Evolutionary conservation across 1,140 invertebrate genomes (phyloP).

Genomic region (Onthophagus taurus): DNA sequence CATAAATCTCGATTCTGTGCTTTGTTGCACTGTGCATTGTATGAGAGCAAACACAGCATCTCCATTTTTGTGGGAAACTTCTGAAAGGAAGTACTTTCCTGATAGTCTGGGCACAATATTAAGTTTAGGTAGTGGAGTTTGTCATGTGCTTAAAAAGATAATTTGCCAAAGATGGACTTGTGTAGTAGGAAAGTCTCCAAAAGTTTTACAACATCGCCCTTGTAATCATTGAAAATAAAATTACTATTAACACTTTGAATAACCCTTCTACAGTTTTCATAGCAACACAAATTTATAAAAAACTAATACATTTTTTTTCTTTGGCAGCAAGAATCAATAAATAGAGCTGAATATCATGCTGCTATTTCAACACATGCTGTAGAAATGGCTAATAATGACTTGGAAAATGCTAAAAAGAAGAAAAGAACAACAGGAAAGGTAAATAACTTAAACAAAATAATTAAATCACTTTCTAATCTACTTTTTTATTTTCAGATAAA

Average conservation of each 20-base stretch:
- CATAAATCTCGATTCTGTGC: no score
- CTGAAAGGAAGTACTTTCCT: no score
- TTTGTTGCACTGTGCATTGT: no score
- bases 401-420: constrained; percentile 49
- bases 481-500: constrained; percentile 9
- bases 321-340: constrained; percentile 58
- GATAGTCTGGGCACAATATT: no score
- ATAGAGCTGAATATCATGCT: constrained; percentile 63
- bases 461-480: not conserved
- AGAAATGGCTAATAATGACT: constrained; percentile 53
- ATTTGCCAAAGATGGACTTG: no score
- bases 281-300: constrained; percentile 15
- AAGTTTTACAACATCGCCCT: not conserved
- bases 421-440: constrained; percentile 26
- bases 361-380: constrained; percentile 54
- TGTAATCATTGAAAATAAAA: not conserved
- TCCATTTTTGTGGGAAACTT: no score
- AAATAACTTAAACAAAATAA: constrained; percentile 1
- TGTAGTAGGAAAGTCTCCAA: no score
- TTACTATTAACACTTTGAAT: constrained; percentile 7
- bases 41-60: no score
- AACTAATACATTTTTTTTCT: constrained; percentile 17
- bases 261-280: no score
- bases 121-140: no score
- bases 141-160: no score